Percentiles rank a stretch among this genome's conserved stretches.
Evolutionary conservation across 1,140 invertebrate genomes (phyloP).

Genomic region (Drosophila burlai): DNA sequence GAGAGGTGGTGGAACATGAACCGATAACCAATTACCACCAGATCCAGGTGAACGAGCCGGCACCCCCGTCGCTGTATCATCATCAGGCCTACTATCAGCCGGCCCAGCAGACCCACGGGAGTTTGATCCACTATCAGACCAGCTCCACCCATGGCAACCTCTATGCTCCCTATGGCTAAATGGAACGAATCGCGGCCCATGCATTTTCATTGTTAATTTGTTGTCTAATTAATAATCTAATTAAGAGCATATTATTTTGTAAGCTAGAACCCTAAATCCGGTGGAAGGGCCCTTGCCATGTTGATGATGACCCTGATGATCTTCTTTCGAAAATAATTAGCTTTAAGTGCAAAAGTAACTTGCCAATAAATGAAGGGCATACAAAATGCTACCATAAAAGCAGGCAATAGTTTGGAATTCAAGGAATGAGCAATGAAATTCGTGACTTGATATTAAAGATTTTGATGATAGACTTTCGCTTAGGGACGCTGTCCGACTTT

Average conservation of each 20-base stretch:
- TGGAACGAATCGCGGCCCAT: slow-evolving; percentile 18
- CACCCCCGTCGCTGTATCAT: slow-evolving; percentile 70
- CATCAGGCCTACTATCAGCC: slow-evolving; percentile 79
- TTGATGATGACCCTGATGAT: slow-evolving; percentile 56
- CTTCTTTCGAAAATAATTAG: slow-evolving; percentile 20
- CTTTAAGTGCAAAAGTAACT: slow-evolving; percentile 52
- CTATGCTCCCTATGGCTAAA: slow-evolving; percentile 51
- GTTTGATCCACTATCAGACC: slow-evolving; percentile 64
- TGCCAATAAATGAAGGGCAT: slow-evolving; percentile 73
- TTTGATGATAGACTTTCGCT: background rate
- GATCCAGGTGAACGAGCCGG: slow-evolving; percentile 85
- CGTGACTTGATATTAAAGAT: background rate
- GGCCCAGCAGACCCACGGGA: slow-evolving; percentile 67
- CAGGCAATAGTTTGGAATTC: background rate
- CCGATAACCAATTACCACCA: slow-evolving; percentile 87
- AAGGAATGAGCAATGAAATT: too few species aligned
- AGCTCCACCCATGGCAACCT: slow-evolving; percentile 62
- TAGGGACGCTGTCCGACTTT: too few species aligned
- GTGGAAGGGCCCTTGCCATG: slow-evolving; percentile 76
- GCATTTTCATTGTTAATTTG: slow-evolving; percentile 55
- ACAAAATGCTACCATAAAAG: slow-evolving; percentile 46
- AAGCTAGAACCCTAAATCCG: slow-evolving; percentile 39
- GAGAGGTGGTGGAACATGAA: slow-evolving; percentile 87
- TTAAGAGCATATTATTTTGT: slow-evolving; percentile 17
- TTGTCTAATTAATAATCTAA: slow-evolving; percentile 17